Evolutionary conservation across 2,113 vertebrate genomes (phyloP), one percentile per base, ranked within the genome.

Genomic region (Brevimyrus niger): DNA sequence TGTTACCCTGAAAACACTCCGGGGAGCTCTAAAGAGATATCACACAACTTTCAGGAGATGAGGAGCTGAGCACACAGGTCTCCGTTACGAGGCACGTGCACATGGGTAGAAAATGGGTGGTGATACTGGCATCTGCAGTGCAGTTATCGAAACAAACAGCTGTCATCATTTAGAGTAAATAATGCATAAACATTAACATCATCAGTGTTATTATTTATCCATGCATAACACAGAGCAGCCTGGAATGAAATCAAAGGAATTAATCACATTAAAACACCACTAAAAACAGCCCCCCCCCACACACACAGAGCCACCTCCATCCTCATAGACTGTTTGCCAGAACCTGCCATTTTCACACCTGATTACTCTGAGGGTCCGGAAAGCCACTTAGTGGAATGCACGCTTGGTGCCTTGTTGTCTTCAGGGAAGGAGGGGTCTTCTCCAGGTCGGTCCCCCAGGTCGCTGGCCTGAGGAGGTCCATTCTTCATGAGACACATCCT

Each of bases 351-450:
- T 91, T 94, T 94, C 92, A 93, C 92, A 89, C 91, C 92, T 90
- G 93, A 93, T 92, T 93, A 93, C 94, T 92, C 90, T 92, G 91
- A 94, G 92, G 93, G 92, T 91, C 93, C 91, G 93, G 94, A 93
- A 93, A 90, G 88, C 48, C 80, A 92, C 86, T 90, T 92, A 93
- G 87, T 83, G 91, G 90, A 89, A 92, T 91, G 92, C 93, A 92
- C 83, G 91, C 27, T 76, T 51, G 48, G 31, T 27, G 23, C 27
- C 35, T 87, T 90, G 85, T 31, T 89, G 55, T 90, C 86, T 89
- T 23, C 46, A 35, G 42, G 47, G 47, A 17, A 9, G 48, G 61
- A 15, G 47, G 27, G 47, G 47, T 13, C 47, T n/a, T 31, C 27
- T n/a, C 13, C 10, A 53, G 73, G 50, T 44, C 10, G 6, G 58